Base-by-base conservation (phyloP, 92 coral and sea anemone genomes). In the Epizoanthus rinbou region DNA sequence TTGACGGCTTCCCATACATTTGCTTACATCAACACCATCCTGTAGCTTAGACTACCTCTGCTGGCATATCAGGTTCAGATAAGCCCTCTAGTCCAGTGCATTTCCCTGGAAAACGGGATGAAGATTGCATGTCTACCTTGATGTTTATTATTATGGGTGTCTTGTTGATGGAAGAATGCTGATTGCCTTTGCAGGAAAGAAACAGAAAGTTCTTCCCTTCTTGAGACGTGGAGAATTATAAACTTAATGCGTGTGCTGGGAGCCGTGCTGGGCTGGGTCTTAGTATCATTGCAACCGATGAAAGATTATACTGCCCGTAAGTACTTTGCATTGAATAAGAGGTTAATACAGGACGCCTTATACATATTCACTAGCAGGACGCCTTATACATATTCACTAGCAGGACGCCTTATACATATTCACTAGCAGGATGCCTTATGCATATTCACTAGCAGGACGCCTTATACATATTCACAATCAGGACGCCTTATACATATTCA, bases 171-270 rank as follows among this genome's bases (percentile, higher is more conserved):
- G 14, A 50, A 50, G 8, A 6, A 50, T 13, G 37, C 17, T 31
- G 69, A 28, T 71, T 57, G 74, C 21, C 1, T 25, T 71, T 59
- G 23, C 59, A 96, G 99, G 98, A 91, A 79, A 21, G 86, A 85
- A 31, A 76, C 87, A 17, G 95, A 96, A 62, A 90, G 92, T 10
- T 15, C 87, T 3, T 87, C 94, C 24, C 85, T 96, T 74, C 80
- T 96, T 16, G 98, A 92, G 28, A 95, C 98, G 18, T 96, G 99
- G 99, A 87, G 92, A 73, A 94, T 96, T 21, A 94, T 96, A 22
- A 96, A 96, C 81, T 88, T 96, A 21, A 96, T 96, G 99, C 93
- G 99, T 4, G 99, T 90, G n/a, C 71, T 96, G 59, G 99, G 99
- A 35, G 97, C 99, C 21, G 88, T 93, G 63, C 79, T 94, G 58